Percentiles rank a stretch among this genome's conserved stretches.
These are phyloP conservation scores for Hippoglossus hippoglossus DNA, from an alignment of 2,797 vertebrate species.

Conservation along the genomic window DNA sequence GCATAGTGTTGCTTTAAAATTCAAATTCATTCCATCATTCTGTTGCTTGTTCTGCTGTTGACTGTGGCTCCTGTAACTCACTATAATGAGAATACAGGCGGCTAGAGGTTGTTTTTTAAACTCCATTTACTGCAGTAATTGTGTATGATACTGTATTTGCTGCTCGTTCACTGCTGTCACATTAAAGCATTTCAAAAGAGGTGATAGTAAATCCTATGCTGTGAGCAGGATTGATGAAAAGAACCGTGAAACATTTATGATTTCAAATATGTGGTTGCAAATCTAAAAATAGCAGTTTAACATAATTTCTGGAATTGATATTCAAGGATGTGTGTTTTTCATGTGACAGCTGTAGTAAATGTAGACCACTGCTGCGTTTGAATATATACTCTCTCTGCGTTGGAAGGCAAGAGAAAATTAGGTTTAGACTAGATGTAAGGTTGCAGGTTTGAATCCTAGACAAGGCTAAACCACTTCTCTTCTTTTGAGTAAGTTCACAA, in stretches of 20 bases:
- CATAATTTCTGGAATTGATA: not conserved
- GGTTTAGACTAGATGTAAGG: no score
- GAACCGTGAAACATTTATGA: not conserved
- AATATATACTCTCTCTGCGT: not conserved
- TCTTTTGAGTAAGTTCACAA: no score
- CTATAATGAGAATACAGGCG: conserved; percentile 8
- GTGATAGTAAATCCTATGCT: not conserved
- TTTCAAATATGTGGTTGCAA: not conserved
- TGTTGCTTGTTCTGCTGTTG: not conserved
- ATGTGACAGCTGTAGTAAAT: not conserved
- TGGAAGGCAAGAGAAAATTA: no score
- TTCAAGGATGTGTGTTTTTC: not conserved
- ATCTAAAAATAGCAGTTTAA: not conserved
- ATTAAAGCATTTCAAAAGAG: conserved; percentile 2
- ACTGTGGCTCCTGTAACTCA: not conserved
- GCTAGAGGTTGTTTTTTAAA: conserved; percentile 6
- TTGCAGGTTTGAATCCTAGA: no score
- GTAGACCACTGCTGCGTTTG: not conserved
- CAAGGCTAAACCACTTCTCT: no score
- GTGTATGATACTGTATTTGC: not conserved
- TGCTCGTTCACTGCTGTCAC: not conserved
- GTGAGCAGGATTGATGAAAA: not conserved
- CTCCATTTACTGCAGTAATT: not conserved
- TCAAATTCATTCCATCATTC: no score
- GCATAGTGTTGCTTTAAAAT: no score